Evolutionary conservation across 2,888 invertebrate genomes (phyloP), one percentile per base, ranked within the genome.

Genomic region (Trichacis sp.): DNA sequence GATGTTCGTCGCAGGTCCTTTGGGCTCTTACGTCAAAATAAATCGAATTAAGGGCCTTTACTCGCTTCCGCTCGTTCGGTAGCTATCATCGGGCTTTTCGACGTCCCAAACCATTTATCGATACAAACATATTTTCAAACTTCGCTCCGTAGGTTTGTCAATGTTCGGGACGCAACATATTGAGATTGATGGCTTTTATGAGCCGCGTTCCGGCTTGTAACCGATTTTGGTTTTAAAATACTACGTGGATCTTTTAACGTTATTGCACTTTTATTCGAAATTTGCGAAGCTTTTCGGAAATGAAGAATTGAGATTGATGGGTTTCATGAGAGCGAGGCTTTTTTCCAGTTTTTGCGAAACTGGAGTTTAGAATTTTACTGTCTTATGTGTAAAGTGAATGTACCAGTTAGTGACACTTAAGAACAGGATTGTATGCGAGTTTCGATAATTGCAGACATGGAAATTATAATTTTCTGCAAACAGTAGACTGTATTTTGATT

Each of bases 31-130:
- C 48, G 17, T 48, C 48, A 30, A 48, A 48, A 48, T 48, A 48
- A 48, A 48, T 48, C 48, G 17, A 48, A 48, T 48, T 29, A 48
- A 18, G 30, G 48, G 30, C 33, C 11, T 30, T 48, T 48, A 48
- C 33, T 33, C 48, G 30, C 18, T 48, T 30, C 17, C 33, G 11
- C 48, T 48, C 48, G 48, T 30, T 48, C 15, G 24, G 14, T 6
- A 14, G 14, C 11, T 24, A 46, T 46, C n/a, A n/a, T 9, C 46
- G 20, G 9, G 17, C 33, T 33, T n/a, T 33, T n/a, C 33, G 33
- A 33, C n/a, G 33, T n/a, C 2, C 5, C 33, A n/a, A 33, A 33
- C 33, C 33, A 33, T 33, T 24, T 24, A 33, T 33, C 33, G 33
- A 33, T 33, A 33, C 33, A 33, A 33, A 33, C n/a, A 33, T n/a